A percentile compares a stretch with the other conserved stretches of the same genome.
These are phyloP conservation scores for Boulengerochromis microlepis DNA, from an alignment of 2,113 vertebrate genomes.

Conservation along the genomic window DNA sequence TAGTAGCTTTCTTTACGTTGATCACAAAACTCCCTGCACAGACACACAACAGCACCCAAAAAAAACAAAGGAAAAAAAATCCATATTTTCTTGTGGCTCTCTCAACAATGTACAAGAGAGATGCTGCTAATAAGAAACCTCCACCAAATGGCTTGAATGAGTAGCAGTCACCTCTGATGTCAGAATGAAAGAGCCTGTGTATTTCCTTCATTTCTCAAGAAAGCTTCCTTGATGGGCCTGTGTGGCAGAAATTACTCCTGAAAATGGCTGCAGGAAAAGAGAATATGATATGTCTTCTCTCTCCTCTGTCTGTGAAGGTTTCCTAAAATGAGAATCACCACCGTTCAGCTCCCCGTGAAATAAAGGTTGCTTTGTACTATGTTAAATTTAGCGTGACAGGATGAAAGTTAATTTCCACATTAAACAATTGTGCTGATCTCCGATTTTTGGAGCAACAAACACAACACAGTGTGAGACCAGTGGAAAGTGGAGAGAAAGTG, in stretches of 20 bases:
- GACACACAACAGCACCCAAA: not conserved
- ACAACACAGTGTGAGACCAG: constrained; percentile 25
- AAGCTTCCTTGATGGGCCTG: not conserved
- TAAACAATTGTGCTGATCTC: constrained; percentile 62
- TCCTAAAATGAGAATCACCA: constrained; percentile 16
- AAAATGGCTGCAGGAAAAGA: constrained; percentile 59
- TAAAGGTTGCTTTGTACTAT: constrained; percentile 30
- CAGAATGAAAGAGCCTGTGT: not conserved
- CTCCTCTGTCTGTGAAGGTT: constrained; percentile 3
- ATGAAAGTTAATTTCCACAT: constrained; percentile 65
- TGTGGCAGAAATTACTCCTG: constrained; percentile 16
- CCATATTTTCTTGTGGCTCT: not conserved
- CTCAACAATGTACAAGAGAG: not conserved
- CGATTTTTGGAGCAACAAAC: constrained; percentile 46
- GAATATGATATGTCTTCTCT: constrained; percentile 10
- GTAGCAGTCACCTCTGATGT: not conserved
- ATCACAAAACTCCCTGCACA: not conserved
- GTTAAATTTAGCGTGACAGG: constrained; percentile 58
- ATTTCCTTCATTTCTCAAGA: not conserved
- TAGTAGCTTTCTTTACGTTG: not conserved
- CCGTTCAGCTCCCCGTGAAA: not conserved
- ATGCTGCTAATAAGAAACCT: not conserved
- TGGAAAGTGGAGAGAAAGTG: constrained; percentile 48
- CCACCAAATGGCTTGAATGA: not conserved
- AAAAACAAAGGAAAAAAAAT: not conserved